phyloP scores from a whole-genome alignment of 2,113 vertebrate species.

The Albula goreensis region DNA sequence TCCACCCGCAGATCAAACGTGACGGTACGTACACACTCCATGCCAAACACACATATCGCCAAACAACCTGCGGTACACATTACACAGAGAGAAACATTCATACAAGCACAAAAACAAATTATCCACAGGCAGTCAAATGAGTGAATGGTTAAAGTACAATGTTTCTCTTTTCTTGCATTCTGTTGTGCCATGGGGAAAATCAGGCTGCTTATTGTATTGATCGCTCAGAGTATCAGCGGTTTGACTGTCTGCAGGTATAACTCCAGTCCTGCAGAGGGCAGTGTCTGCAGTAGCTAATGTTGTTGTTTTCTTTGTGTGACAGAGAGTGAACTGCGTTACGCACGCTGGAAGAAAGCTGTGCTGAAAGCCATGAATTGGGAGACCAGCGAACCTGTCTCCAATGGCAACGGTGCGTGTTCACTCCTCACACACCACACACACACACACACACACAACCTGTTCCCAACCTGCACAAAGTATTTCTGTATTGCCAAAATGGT shows the following conservation, averaged over 20 bases:
- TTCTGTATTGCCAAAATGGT: constrained; percentile 20
- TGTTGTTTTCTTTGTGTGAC: constrained; percentile 22
- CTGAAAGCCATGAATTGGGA: constrained; percentile 92
- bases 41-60: background rate
- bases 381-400: constrained; percentile 70
- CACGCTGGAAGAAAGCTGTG: constrained; percentile 96
- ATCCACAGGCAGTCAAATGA: no score
- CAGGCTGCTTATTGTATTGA: no score
- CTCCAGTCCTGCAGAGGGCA: background rate
- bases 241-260: no score
- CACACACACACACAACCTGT: background rate
- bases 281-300: background rate
- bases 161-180: no score
- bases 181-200: no score
- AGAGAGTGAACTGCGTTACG: constrained; percentile 93
- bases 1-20: constrained; percentile 87
- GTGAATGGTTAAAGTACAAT: no score
- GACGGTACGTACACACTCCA: constrained; percentile 72
- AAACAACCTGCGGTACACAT: background rate
- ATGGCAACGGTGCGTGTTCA: constrained; percentile 64
- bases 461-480: background rate
- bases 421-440: background rate
- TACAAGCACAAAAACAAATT: no score
- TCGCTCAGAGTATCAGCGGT: no score
- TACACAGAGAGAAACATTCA: background rate